Evolutionary conservation across 2,113 vertebrate species (phyloP).

Genomic region (Panthera uncia): DNA sequence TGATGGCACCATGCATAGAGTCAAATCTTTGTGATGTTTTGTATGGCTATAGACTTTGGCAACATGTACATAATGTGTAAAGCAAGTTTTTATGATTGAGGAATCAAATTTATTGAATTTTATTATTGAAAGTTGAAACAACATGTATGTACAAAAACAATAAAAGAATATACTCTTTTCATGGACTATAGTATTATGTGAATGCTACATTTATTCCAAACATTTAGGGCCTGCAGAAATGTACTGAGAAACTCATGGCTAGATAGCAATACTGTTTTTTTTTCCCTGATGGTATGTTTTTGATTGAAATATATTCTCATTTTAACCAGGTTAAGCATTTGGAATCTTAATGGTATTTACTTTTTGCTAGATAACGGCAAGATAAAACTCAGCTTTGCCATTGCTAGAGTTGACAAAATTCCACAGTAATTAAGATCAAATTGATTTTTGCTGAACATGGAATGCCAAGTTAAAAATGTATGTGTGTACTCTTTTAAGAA

Average conservation of each 20-base stretch:
- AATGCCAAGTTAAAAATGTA: conserved; percentile 14
- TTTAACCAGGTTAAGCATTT: conserved; percentile 62
- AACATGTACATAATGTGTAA: conserved; percentile 87
- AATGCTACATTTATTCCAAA: conserved; percentile 57
- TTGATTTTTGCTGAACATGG: conserved; percentile 16
- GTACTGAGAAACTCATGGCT: conserved; percentile 35
- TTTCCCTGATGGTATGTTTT: background rate
- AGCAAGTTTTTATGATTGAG: conserved; percentile 87
- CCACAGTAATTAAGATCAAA: conserved; percentile 30
- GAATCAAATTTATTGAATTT: conserved; percentile 85
- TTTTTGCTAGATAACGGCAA: conserved; percentile 42
- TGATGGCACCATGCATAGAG: conserved; percentile 71
- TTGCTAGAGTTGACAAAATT: conserved; percentile 43
- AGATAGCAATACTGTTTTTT: conserved; percentile 32
- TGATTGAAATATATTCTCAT: conserved; percentile 28
- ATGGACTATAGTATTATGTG: conserved; percentile 80
- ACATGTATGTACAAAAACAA: conserved; percentile 83
- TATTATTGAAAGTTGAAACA: conserved; percentile 84
- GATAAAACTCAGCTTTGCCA: conserved; percentile 13
- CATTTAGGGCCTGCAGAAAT: conserved; percentile 27
- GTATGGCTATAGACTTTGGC: conserved; percentile 77
- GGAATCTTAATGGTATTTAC: conserved; percentile 7
- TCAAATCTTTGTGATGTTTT: conserved; percentile 77
- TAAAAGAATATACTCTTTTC: conserved; percentile 87
- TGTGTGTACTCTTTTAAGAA: background rate